Evolutionary conservation across 2,113 vertebrate genomes (phyloP), one percentile per base, ranked within the genome.

Genomic region (Triplophysa rosa): DNA sequence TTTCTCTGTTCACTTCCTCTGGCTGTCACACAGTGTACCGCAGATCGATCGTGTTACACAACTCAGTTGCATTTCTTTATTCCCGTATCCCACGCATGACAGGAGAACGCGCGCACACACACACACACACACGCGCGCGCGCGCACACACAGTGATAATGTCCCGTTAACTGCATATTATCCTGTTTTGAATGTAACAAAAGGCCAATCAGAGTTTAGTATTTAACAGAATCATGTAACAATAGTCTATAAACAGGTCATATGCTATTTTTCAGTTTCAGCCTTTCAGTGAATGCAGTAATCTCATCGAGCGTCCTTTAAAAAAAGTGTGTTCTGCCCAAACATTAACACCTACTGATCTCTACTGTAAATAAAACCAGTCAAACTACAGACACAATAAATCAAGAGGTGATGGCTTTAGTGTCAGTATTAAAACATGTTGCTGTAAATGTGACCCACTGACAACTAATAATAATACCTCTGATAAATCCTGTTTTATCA

Each of bases 1-100:
- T 78, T 66, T 78, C 79, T 62, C 82, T 64, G 63, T 65, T 59
- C 29, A 23, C 69, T 72, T 72, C 69, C 52, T 72, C 52, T 58
- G 12, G 13, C 11, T 40, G 69, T 59, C 61, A 63, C 75, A 78
- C 33, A 12, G 47, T 76, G 66, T 42, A 14, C 66, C 13, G 70
- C 69, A 62, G n/a, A 69, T 81, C 63, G 4, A 59, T 24, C 16
- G 68, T 24, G 65, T 91, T 90, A 90, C 79, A 37, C 86, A 90
- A 92, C 84, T 72, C 82, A 84, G 74, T 83, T 69, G 79, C 72
- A 77, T 78, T 29, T 78, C 67, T 68, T 78, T 72, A 79, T 78
- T 78, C 69, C 29, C 4, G 21, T 63, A 82, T 85, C 81, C 82
- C 82, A 80, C 58, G 26, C 85, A 85, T 87, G 69, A 78, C 80